Evolutionary conservation across 1,140 invertebrate genomes (phyloP).

Genomic region (Drosophila neocordata): DNA sequence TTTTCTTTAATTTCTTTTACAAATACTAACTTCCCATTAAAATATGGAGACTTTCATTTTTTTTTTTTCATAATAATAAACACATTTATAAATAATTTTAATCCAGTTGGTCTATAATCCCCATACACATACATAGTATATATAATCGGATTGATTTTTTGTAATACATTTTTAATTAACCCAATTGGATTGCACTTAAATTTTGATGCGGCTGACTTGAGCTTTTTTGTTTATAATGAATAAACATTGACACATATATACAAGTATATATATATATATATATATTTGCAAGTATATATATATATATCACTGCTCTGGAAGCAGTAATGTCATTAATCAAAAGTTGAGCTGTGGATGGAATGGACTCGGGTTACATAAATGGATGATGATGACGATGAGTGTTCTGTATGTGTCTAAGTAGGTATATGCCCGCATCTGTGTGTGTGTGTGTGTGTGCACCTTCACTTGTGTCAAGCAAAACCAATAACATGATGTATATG

Average conservation of each 20-base stretch:
- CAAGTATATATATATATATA: no score
- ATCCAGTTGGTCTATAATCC: no score
- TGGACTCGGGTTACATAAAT: slow-evolving; percentile 38
- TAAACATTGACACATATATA: no score
- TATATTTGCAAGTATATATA: no score
- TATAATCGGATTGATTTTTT: slow-evolving; percentile 26
- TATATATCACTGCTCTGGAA: slow-evolving; percentile 24
- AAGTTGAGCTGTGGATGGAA: slow-evolving; percentile 12
- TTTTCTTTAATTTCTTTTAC: no score
- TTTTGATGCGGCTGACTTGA: slow-evolving; percentile 17
- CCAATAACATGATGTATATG: slow-evolving; percentile 67
- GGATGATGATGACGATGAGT: slow-evolving; percentile 22
- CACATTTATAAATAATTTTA: no score
- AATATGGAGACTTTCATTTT: no score
- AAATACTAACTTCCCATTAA: no score
- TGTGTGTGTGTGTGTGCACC: background rate
- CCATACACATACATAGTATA: background rate
- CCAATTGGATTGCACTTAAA: slow-evolving; percentile 18
- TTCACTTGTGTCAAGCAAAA: slow-evolving; percentile 49
- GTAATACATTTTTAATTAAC: slow-evolving; percentile 43
- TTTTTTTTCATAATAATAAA: no score
- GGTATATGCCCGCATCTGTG: background rate
- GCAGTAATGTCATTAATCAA: slow-evolving; percentile 66
- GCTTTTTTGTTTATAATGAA: background rate
- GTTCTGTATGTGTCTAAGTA: background rate